Conservation (phyloP, 92 coral and sea anemone species). For the Virgularia gustaviana region DNA sequence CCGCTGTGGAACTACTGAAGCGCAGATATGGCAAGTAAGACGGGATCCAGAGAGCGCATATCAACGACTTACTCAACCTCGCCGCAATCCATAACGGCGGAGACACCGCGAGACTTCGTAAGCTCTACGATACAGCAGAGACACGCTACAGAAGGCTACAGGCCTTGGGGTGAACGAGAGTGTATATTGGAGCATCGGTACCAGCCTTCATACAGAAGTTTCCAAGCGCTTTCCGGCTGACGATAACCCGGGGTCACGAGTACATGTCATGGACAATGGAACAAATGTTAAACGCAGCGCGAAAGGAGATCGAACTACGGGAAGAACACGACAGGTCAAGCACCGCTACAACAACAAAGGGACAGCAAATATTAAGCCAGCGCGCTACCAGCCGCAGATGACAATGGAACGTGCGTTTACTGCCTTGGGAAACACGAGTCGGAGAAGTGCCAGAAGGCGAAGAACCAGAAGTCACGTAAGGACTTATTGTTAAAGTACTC, state of each 20-base stretch:
- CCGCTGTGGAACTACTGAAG: no score
- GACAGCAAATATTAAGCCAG: no score
- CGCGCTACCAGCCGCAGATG: background rate
- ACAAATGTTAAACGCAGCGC: background rate
- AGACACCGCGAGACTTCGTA: background rate
- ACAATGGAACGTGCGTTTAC: background rate
- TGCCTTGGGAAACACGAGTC: background rate
- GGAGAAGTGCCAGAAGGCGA: constrained; percentile 1
- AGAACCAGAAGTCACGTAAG: constrained; percentile 17
- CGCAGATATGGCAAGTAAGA: no score
- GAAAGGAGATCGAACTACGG: background rate
- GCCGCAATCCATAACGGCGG: background rate
- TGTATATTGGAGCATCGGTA: background rate
- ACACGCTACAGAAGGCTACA: background rate
- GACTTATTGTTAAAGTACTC: background rate
- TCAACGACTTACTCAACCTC: background rate
- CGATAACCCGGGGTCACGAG: background rate
- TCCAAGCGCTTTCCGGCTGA: background rate
- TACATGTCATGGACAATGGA: background rate
- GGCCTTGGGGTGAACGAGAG: background rate
- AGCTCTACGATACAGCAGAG: background rate
- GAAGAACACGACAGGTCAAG: background rate
- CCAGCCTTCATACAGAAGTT: background rate
- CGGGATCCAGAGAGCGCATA: no score
- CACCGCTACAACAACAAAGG: no score